Base-by-base conservation (phyloP, 1,140 invertebrate genomes). In the Arctopsyche grandis region DNA sequence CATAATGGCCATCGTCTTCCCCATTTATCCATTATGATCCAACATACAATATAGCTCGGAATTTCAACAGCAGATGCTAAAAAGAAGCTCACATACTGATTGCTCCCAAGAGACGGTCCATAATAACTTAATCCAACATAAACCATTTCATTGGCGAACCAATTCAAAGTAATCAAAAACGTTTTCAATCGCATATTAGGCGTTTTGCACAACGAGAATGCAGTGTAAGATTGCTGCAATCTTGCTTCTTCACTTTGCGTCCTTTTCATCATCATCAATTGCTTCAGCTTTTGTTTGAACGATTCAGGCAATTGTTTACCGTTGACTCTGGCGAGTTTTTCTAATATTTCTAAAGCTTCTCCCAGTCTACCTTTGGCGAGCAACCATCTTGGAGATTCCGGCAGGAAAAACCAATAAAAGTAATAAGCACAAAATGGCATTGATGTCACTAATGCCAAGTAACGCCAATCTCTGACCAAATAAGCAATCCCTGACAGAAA, bases 121-220 rank as follows among this genome's bases (percentile, higher is more conserved):
- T 97, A 97, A 84, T 96, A 96, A 79, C 94, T 96, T 58, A 96
- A 86, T 0, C 94, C 95, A 9, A 97, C 93, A 82, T 96, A 97
- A 4, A 96, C 95, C 86, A 94, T 95, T 83, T 95, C 90, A 75
- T 91, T 92, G 16, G 90, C 91, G 84, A 91, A 93, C 92, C 92
- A 93, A 84, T 92, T 93, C 5, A 93, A 83, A 0, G 92, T 93
- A 26, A 93, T 93, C 22, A 93, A 84, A 83, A 89, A 88, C 0
- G 91, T 93, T 85, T 93, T 92, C 0, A 96, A 86, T 71, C 95
- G 88, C 93, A 97, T 95, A 86, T 97, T 97, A 0, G 95, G 95
- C 0, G 95, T 96, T 82, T 90, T 90, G 83, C 93, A 96, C 0
- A 96, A 87, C 56, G 93, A 92, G 48, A 91, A 88, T 0, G 95